A percentile compares a stretch with the other conserved stretches of the same genome.
Evolutionary conservation across 2,888 invertebrate species (phyloP).

Genomic region (Hyposoter dolosus): DNA sequence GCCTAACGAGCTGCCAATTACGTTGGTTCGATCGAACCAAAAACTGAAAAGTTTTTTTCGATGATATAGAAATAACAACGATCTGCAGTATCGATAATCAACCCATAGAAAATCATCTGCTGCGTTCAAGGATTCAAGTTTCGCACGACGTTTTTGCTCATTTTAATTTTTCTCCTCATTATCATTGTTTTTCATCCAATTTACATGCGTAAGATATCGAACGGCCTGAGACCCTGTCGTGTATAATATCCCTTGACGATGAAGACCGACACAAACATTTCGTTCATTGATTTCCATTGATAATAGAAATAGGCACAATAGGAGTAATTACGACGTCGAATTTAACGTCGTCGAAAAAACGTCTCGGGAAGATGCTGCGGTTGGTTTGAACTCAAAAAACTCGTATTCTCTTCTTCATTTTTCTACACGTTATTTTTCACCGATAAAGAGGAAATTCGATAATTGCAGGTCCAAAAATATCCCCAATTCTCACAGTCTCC

Average conservation of each 20-base stretch:
- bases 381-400: conserved; percentile 12
- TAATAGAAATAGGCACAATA: conserved; percentile 81
- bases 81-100: conserved; percentile 53
- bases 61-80: conserved; percentile 49
- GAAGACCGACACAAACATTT: conserved; percentile 72
- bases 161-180: not conserved
- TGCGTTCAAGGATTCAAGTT: conserved; percentile 21
- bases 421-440: not conserved
- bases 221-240: not conserved
- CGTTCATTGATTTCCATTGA: conserved; percentile 73
- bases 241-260: conserved; percentile 70
- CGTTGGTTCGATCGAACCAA: conserved; percentile 44
- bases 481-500: conserved; percentile 42
- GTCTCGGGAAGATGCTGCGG: conserved; percentile 66
- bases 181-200: conserved; percentile 10
- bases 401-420: not conserved
- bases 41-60: conserved; percentile 63
- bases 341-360: conserved; percentile 57
- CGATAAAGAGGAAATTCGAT: conserved; percentile 17
- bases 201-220: conserved; percentile 34
- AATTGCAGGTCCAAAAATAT: conserved; percentile 60
- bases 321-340: conserved; percentile 75
- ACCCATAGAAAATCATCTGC: conserved; percentile 43
- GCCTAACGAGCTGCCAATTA: conserved; percentile 56
- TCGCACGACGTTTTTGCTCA: not conserved